Evolutionary conservation across 2,113 vertebrate species (phyloP).

Genomic region (Corythaixoides concolor): DNA sequence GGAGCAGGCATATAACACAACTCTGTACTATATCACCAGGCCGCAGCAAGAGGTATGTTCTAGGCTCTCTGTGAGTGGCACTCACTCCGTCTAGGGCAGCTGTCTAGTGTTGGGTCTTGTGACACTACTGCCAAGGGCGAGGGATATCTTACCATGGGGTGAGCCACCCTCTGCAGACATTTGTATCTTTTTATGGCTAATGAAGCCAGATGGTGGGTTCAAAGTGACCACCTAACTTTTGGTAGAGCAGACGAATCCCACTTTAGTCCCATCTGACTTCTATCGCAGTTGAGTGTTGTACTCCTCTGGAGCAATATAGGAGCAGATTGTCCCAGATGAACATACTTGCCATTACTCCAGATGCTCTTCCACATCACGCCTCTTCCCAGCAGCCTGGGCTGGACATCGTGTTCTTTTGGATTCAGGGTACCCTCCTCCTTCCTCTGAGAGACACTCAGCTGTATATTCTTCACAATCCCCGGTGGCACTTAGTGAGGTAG

Average conservation of each 20-base stretch:
- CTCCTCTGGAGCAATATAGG: background rate
- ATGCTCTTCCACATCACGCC: background rate
- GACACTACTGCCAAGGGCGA: background rate
- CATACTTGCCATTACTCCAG: background rate
- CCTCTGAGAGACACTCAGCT: background rate
- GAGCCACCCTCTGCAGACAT: background rate
- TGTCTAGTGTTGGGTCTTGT: background rate
- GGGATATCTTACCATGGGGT: background rate
- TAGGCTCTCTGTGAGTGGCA: background rate
- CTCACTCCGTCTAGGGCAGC: background rate
- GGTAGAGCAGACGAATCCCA: background rate
- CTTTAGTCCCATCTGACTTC: background rate
- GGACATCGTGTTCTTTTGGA: background rate
- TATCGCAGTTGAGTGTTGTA: background rate
- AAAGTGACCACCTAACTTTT: background rate
- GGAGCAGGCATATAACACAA: background rate
- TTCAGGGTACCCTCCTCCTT: background rate
- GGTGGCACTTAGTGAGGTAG: background rate
- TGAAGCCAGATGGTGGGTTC: background rate
- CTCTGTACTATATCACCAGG: background rate
- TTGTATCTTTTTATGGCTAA: background rate
- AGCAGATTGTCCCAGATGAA: background rate
- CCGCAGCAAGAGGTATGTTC: background rate
- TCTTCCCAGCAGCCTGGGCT: background rate
- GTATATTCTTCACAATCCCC: background rate